These are phyloP conservation scores for Leptarthrus brevirostris DNA, from an alignment of 2,888 invertebrate genomes.

Conservation along the genomic window DNA sequence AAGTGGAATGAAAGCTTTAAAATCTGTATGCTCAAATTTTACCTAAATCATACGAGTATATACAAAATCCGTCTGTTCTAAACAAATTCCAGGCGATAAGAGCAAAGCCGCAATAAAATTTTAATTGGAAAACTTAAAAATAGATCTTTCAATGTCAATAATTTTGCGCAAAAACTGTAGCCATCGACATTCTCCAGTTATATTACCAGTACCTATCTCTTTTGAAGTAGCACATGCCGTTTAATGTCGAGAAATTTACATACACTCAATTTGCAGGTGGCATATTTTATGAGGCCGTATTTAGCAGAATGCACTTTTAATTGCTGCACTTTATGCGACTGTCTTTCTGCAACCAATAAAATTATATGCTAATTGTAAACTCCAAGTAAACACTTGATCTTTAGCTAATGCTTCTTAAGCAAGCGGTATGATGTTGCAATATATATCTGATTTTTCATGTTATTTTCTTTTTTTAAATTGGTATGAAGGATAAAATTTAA, in stretches of 20 bases:
- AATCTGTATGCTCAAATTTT: no score
- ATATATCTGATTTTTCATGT: no score
- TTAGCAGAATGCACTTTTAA: constrained; percentile 9
- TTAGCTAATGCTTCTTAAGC: no score
- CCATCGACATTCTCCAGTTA: neutral
- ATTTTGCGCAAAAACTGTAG: neutral
- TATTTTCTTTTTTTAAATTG: no score
- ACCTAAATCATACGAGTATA: no score
- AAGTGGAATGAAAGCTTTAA: no score
- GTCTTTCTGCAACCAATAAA: constrained; percentile 8
- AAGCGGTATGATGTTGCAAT: no score
- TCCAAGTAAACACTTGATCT: neutral
- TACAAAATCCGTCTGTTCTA: no score
- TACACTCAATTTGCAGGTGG: neutral
- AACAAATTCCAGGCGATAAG: no score
- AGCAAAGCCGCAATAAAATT: no score
- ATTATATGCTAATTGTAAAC: constrained; percentile 8
- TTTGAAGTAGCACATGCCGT: neutral
- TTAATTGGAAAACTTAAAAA: no score
- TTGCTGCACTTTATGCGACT: neutral
- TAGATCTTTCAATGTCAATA: constrained; percentile 5
- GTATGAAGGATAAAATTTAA: no score
- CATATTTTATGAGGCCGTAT: neutral
- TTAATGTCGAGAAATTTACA: constrained; percentile 19
- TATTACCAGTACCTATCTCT: neutral